phyloP scores from a whole-genome alignment of 2,113 vertebrate genomes.

The Syngnathoides biaculeatus region DNA sequence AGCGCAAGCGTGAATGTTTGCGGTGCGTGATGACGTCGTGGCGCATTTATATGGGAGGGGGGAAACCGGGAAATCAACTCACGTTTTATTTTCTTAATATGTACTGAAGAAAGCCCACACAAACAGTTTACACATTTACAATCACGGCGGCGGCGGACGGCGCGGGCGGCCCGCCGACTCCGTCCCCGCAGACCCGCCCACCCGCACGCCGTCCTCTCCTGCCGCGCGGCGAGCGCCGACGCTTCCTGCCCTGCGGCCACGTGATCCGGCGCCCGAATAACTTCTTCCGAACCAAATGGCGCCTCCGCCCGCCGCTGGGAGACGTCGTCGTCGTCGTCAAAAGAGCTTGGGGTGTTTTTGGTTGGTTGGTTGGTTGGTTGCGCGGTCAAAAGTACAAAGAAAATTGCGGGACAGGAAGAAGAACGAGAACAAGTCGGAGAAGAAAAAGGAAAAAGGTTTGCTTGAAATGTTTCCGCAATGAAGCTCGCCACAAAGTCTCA shows the following conservation, averaged over 20 bases:
- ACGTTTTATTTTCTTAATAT: constrained; percentile 58
- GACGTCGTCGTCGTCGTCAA: not conserved
- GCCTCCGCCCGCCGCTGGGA: not conserved
- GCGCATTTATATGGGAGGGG: too few relatives aligned
- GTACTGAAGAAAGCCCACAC: constrained; percentile 69
- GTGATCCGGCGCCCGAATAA: not conserved
- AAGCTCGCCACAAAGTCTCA: constrained; percentile 8
- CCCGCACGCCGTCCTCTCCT: not conserved
- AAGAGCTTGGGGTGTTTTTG: not conserved
- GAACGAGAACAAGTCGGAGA: not conserved
- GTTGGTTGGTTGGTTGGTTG: constrained; percentile 7
- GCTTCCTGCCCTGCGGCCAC: not conserved
- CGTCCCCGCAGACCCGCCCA: not conserved
- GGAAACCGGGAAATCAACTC: too few relatives aligned
- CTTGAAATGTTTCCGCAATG: not conserved
- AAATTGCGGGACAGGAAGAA: not conserved
- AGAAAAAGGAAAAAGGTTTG: not conserved
- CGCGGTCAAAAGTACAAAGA: constrained; percentile 5
- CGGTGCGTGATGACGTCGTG: not conserved
- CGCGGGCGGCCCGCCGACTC: not conserved
- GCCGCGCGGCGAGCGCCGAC: too few relatives aligned
- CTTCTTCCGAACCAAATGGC: not conserved
- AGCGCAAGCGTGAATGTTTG: not conserved
- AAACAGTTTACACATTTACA: constrained; percentile 74
- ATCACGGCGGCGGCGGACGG: constrained; percentile 50